phyloP scores from a whole-genome alignment of 30 jellyfish, hydroid and myxozoan genomes.

The Sanderia malayensis region DNA sequence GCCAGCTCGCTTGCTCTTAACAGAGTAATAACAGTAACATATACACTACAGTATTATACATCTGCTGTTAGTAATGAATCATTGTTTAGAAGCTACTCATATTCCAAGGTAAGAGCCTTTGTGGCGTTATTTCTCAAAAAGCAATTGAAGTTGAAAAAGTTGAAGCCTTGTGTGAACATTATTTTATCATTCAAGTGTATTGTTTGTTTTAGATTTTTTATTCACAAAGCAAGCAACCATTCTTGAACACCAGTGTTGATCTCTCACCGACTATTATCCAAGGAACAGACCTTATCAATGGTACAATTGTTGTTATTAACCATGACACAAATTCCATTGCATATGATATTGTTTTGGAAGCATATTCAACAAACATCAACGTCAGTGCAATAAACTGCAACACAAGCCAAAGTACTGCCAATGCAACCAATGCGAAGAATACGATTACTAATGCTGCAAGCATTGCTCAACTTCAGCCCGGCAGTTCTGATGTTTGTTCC shows the following conservation, averaged over 20 bases:
- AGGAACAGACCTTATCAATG: constrained; percentile 12
- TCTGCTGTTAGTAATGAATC: neutral
- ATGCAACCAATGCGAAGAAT: neutral
- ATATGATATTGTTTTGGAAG: neutral
- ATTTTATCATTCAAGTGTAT: neutral
- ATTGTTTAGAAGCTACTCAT: neutral
- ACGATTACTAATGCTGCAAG: neutral
- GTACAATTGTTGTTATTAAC: neutral
- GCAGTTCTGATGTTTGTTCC: neutral
- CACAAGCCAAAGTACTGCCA: neutral
- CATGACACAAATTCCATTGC: neutral
- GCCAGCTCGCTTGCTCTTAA: neutral
- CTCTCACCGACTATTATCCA: neutral
- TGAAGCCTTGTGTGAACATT: neutral
- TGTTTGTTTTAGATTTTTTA: constrained; percentile 2
- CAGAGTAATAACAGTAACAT: neutral
- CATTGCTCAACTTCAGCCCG: neutral
- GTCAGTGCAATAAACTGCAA: neutral
- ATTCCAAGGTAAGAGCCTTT: neutral
- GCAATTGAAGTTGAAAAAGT: too few species aligned
- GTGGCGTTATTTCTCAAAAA: neutral
- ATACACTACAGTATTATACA: neutral
- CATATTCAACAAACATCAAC: neutral
- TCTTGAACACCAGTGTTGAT: neutral
- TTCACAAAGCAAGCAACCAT: neutral